phyloP scores from a whole-genome alignment of 2,888 invertebrate species.

The Myathropa florea region DNA sequence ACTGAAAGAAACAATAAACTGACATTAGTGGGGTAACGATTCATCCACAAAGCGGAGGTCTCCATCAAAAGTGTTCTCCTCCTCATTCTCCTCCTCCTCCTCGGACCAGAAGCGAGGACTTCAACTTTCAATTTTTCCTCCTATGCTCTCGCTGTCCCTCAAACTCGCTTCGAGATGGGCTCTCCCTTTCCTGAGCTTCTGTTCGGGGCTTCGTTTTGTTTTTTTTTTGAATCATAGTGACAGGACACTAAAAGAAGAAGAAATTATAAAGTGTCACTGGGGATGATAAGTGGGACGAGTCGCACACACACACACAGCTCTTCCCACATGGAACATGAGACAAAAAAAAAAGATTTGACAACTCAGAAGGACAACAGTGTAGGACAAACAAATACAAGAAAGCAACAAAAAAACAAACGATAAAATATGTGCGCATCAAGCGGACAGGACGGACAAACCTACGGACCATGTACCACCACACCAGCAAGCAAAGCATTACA shows the following conservation, averaged over 20 bases:
- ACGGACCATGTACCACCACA: conserved; percentile 15
- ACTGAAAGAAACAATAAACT: conserved; percentile 61
- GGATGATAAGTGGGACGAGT: conserved; percentile 79
- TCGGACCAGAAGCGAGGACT: conserved; percentile 23
- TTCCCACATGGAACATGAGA: conserved; percentile 43
- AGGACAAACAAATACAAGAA: conserved; percentile 45
- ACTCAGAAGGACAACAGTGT: conserved; percentile 70
- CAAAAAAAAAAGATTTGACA: conserved; percentile 56
- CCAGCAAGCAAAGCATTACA: conserved; percentile 10
- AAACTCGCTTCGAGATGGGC: neutral
- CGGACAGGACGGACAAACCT: conserved; percentile 44
- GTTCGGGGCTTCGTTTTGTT: neutral
- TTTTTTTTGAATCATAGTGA: conserved; percentile 75
- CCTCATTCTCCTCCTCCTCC: neutral
- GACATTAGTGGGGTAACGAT: conserved; percentile 61
- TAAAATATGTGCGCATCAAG: conserved; percentile 69
- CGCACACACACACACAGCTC: conserved; percentile 20
- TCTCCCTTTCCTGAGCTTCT: neutral
- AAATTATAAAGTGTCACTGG: conserved; percentile 81
- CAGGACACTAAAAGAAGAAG: conserved; percentile 79
- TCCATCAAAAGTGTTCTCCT: conserved; percentile 44
- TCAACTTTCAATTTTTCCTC: conserved; percentile 66
- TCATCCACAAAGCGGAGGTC: conserved; percentile 27
- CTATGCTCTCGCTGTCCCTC: conserved; percentile 8
- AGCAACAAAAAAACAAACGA: conserved; percentile 18